Evolutionary conservation across 1,140 invertebrate genomes (phyloP), one percentile per base, ranked within the genome.

Genomic region (Gryllus bimaculatus): DNA sequence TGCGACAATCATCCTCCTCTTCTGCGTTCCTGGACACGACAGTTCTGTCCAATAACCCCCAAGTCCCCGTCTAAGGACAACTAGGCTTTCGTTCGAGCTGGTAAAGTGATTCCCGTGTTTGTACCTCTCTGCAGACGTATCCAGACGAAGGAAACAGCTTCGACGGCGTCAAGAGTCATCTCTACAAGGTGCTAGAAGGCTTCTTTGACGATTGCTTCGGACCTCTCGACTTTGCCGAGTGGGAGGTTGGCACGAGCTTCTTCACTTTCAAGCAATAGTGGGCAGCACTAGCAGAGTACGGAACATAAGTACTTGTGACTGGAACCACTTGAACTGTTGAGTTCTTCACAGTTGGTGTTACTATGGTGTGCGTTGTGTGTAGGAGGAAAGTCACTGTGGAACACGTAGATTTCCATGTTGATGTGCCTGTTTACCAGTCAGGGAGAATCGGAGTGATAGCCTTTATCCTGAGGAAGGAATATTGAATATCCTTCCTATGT

Each of bases 131-230:
- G 21, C 86, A 95, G 93, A 90, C 94, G 3, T 96, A 96, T 84
- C 92, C 94, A 1, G 94, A 96, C 84, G 93, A 95, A 85, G 91
- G 92, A 66, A 93, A 96, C 85, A 84, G 87, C 48, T 90, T 96
- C 26, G 86, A 86, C 78, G 90, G 90, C 49, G 92, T 93, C 0
- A 85, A 88, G 48, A 85, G 90, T 74, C 95, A 97, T 84, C 87
- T 96, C 18, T 94, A 95, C 85, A 90, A 90, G 82, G 91, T 93
- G 2, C 92, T 96, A 89, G 94, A 95, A 84, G 90, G 92, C 82
- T 97, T 96, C 86, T 91, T 96, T 83, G 91, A 93, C 82, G 92
- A 93, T 78, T 94, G 93, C 84, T 95, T 95, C 83, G 92, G 92
- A 7, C 90, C 91, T 39, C 87, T 91, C 66, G 90, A 92, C 76